Conservation (phyloP, 2,797 vertebrate genomes). For the Psittacula echo region DNA sequence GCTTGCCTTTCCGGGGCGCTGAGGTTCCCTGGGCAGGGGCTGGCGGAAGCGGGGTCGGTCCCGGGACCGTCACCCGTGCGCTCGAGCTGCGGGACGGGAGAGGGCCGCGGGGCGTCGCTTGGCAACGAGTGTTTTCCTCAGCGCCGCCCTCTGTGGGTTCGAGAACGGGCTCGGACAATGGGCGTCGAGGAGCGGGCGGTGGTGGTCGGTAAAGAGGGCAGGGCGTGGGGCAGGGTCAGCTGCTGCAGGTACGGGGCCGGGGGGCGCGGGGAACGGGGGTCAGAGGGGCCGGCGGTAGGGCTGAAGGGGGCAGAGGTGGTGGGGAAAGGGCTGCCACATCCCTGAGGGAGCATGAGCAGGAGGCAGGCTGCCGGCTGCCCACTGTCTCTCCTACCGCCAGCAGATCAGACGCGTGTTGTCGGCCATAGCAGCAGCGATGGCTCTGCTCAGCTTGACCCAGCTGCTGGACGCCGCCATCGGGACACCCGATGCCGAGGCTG, state of each 20-base stretch:
- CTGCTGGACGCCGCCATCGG: not conserved
- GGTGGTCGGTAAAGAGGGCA: not conserved
- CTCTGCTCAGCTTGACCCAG: not conserved
- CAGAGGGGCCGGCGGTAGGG: not conserved
- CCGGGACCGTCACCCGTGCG: no score
- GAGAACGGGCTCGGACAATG: not conserved
- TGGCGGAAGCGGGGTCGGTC: not conserved
- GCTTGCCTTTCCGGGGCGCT: not conserved
- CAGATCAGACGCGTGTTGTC: not conserved
- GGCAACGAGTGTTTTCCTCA: not conserved
- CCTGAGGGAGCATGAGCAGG: not conserved
- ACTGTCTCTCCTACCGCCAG: not conserved
- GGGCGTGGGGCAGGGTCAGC: not conserved
- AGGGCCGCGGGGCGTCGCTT: not conserved
- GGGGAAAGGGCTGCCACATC: not conserved
- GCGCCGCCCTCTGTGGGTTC: not conserved
- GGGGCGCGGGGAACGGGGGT: no score
- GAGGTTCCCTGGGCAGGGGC: not conserved
- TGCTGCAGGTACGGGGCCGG: no score
- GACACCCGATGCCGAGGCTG: rapidly evolving
- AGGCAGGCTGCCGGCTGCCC: not conserved
- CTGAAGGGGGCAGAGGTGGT: not conserved
- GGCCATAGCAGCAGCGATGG: not conserved
- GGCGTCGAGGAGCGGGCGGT: not conserved
- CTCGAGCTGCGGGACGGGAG: not conserved